A percentile compares a stretch with the other conserved stretches of the same genome.
Evolutionary conservation across 2,113 vertebrate genomes (phyloP).

Genomic region (Python bivittatus): DNA sequence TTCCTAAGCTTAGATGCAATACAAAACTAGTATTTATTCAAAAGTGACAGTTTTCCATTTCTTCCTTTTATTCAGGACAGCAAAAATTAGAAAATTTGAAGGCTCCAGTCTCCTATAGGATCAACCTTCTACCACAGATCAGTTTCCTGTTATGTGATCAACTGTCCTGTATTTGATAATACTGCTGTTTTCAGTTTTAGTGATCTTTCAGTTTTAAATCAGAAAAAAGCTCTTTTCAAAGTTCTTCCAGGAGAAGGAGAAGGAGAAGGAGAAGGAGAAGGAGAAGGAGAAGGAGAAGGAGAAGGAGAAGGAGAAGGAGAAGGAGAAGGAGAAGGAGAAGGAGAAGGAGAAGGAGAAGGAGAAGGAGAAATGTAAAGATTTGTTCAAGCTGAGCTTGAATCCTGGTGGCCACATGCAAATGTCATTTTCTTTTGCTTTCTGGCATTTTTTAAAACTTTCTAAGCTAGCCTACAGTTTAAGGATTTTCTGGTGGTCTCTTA

Average conservation of each 20-base stretch:
- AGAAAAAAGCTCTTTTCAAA: neutral
- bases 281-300: no score
- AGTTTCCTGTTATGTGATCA: neutral
- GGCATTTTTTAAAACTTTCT: neutral
- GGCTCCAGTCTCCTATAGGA: neutral
- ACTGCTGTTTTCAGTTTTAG: neutral
- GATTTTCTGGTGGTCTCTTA: neutral
- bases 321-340: no score
- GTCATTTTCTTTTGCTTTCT: neutral
- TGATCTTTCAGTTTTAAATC: neutral
- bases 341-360: no score
- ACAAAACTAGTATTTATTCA: neutral
- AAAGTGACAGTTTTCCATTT: neutral
- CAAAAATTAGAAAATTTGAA: neutral
- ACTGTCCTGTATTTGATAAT: neutral
- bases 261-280: neutral
- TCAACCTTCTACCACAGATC: neutral
- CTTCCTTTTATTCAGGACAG: neutral
- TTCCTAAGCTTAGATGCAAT: neutral
- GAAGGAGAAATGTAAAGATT: neutral
- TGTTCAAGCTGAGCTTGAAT: neutral
- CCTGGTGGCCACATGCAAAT: neutral
- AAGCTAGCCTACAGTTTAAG: neutral
- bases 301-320: no score
- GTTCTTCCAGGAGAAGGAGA: neutral